Conservation (phyloP, 2,797 vertebrate genomes). For the Acanthiza pusilla region DNA sequence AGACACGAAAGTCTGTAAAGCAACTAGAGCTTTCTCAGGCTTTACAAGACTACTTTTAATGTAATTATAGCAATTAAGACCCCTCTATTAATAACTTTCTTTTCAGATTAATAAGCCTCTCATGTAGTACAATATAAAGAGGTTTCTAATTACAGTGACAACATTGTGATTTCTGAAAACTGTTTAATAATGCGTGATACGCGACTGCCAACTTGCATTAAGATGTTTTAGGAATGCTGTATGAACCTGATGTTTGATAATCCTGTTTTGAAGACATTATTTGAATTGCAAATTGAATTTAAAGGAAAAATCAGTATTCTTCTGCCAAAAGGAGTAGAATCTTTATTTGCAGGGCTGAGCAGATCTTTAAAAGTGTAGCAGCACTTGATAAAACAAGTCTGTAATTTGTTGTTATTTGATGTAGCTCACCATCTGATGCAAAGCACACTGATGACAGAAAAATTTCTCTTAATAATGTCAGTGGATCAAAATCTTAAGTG, state of each 20-base stretch:
- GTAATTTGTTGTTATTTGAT: not conserved
- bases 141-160: constrained; percentile 44
- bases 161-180: constrained; percentile 46
- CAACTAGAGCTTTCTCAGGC: not conserved
- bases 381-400: not conserved
- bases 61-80: constrained; percentile 50
- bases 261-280: constrained; percentile 25
- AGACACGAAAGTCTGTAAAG: not conserved
- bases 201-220: constrained; percentile 32
- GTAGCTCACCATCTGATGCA: not conserved
- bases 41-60: constrained; percentile 27
- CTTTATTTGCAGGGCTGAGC: not conserved
- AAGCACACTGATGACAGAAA: not conserved
- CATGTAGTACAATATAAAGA: constrained; percentile 28
- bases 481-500: not conserved
- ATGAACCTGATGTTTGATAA: constrained; percentile 38
- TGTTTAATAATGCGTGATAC: constrained; percentile 30
- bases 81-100: constrained; percentile 31
- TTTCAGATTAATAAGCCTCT: constrained; percentile 42
- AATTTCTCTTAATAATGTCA: not conserved
- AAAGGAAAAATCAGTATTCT: not conserved
- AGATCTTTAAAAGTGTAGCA: not conserved
- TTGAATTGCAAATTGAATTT: constrained; percentile 40
- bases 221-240: constrained; percentile 29
- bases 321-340: not conserved